Percentiles rank a stretch among this genome's conserved stretches.
These are phyloP conservation scores for Athalia cordata DNA, from an alignment of 2,888 invertebrate species.

Conservation along the genomic window DNA sequence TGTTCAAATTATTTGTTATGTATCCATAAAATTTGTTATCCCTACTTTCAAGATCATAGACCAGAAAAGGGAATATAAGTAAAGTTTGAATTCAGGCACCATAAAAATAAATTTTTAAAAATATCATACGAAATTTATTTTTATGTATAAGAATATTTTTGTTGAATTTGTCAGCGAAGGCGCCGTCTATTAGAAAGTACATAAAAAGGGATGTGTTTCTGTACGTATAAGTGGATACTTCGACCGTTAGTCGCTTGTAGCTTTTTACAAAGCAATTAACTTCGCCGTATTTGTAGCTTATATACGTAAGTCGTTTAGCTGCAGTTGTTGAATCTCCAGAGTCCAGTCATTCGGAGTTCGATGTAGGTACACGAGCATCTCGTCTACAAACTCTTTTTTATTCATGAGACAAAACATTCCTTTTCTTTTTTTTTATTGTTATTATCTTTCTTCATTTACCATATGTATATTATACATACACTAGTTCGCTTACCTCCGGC, in stretches of 20 bases:
- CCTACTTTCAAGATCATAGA: too few species aligned
- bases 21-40: too few species aligned
- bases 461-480: background rate
- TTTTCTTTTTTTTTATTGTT: background rate
- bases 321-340: background rate
- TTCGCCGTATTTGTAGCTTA: constrained; percentile 25
- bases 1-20: background rate
- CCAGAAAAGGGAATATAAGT: too few species aligned
- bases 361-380: constrained; percentile 7
- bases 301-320: background rate
- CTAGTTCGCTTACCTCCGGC: background rate
- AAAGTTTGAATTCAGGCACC: too few species aligned
- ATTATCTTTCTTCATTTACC: background rate
- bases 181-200: constrained; percentile 25
- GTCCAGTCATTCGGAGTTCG: background rate
- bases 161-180: background rate
- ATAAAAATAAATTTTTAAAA: background rate
- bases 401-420: constrained; percentile 10
- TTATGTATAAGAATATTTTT: background rate
- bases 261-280: constrained; percentile 41
- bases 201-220: constrained; percentile 28
- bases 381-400: constrained; percentile 10
- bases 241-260: constrained; percentile 13
- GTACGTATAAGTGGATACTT: constrained; percentile 6
- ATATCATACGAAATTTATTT: background rate